Percentiles rank a stretch among this genome's conserved stretches.
These are phyloP conservation scores for Leuctra nigra DNA, from an alignment of 2,888 invertebrate species.

Conservation along the genomic window DNA sequence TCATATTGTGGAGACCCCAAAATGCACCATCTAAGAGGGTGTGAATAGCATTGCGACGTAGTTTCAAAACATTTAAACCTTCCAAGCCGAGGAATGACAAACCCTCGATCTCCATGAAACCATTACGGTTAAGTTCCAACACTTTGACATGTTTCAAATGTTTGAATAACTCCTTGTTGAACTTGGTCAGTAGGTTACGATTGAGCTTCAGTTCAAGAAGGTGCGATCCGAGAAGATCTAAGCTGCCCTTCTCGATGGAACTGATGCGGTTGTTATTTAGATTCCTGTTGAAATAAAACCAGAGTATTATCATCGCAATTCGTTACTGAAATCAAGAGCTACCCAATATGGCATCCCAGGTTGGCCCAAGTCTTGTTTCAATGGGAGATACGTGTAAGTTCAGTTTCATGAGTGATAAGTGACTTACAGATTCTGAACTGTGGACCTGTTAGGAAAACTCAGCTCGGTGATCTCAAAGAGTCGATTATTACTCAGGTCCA, in stretches of 20 bases:
- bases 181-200: slow-evolving; percentile 61
- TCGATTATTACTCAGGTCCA: slow-evolving; percentile 59
- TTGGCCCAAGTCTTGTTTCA: background rate
- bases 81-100: slow-evolving; percentile 73
- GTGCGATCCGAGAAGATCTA: slow-evolving; percentile 63
- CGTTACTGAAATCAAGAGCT: background rate
- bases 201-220: slow-evolving; percentile 71
- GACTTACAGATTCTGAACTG: slow-evolving; percentile 46
- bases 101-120: slow-evolving; percentile 69
- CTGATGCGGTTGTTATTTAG: slow-evolving; percentile 67
- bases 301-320: slow-evolving; percentile 1
- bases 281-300: slow-evolving; percentile 48
- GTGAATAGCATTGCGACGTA: slow-evolving; percentile 73
- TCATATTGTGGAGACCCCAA: slow-evolving; percentile 71
- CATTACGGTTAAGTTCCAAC: slow-evolving; percentile 80
- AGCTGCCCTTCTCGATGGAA: slow-evolving; percentile 60
- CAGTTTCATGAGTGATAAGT: slow-evolving; percentile 3
- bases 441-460: slow-evolving; percentile 52
- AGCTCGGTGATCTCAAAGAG: slow-evolving; percentile 49
- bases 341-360: background rate
- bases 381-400: background rate
- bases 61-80: slow-evolving; percentile 63
- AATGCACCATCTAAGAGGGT: slow-evolving; percentile 84
- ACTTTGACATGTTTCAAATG: slow-evolving; percentile 60
- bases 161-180: slow-evolving; percentile 70